phyloP scores from a whole-genome alignment of 1,140 invertebrate species.

The Drosophila nigrodunni region DNA sequence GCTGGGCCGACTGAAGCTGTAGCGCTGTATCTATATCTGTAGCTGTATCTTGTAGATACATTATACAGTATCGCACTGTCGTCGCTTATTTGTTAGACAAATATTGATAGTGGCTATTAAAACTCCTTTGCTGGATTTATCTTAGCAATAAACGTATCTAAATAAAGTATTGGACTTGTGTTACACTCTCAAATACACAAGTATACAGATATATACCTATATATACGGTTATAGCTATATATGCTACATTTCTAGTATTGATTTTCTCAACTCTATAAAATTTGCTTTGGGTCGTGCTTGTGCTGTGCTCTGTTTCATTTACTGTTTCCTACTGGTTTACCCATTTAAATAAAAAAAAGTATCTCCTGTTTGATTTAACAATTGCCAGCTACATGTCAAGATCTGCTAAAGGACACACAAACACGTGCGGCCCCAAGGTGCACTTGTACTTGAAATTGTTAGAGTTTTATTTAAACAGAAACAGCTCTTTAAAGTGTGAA shows the following conservation, averaged over 20 bases:
- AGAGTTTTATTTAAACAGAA: neutral
- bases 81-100: constrained; percentile 73
- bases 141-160: constrained; percentile 64
- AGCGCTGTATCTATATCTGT: constrained; percentile 10
- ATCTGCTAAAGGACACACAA: constrained; percentile 43
- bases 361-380: constrained; percentile 55
- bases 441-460: neutral
- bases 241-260: constrained; percentile 52
- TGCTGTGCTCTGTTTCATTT: constrained; percentile 62
- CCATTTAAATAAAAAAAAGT: constrained; percentile 25
- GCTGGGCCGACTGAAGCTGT: constrained; percentile 11
- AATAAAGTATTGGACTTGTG: constrained; percentile 42
- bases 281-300: constrained; percentile 22
- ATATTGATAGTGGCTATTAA: constrained; percentile 73
- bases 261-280: constrained; percentile 45
- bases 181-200: neutral
- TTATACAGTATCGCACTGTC: constrained; percentile 25
- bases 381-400: constrained; percentile 64
- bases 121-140: constrained; percentile 66
- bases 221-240: constrained; percentile 26
- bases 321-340: neutral
- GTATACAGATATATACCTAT: constrained; percentile 2
- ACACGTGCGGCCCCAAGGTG: constrained; percentile 6
- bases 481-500: neutral
- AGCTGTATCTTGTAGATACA: constrained; percentile 59